Evolutionary conservation across 2,797 vertebrate genomes (phyloP).

Genomic region (Acanthurus leucopareius): DNA sequence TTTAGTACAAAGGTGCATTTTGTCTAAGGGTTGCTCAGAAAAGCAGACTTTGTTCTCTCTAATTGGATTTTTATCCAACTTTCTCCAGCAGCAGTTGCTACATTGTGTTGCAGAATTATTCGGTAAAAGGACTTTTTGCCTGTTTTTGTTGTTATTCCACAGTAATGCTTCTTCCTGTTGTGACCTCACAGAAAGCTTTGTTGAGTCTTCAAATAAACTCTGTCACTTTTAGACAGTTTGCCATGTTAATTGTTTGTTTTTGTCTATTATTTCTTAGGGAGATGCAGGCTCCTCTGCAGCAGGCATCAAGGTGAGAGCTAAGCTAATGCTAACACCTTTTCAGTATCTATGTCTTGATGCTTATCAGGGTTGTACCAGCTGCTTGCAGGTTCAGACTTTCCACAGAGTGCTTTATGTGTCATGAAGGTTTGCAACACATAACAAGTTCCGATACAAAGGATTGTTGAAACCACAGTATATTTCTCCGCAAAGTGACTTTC

Average conservation of each 20-base stretch:
- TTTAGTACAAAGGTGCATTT: conserved; percentile 32
- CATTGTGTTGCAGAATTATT: conserved; percentile 38
- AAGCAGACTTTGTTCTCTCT: conserved; percentile 29
- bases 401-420: background rate
- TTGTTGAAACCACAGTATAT: no score
- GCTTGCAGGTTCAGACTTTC: background rate
- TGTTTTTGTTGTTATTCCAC: conserved; percentile 27
- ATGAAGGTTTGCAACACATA: background rate
- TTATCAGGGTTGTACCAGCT: background rate
- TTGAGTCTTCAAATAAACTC: background rate
- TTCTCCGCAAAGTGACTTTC: background rate
- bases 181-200: background rate
- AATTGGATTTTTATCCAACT: conserved; percentile 44
- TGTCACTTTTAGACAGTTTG: conserved; percentile 2
- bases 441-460: background rate
- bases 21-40: conserved; percentile 30
- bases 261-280: conserved; percentile 84
- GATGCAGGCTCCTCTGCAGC: conserved; percentile 97
- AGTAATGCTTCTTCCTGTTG: conserved; percentile 6
- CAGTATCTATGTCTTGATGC: background rate
- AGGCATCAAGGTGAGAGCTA: conserved; percentile 95
- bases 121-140: conserved; percentile 11
- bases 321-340: background rate
- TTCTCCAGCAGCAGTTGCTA: conserved; percentile 16
- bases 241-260: background rate